These are phyloP conservation scores for Falco berigora DNA, from an alignment of 2,797 vertebrate genomes.

Conservation along the genomic window DNA sequence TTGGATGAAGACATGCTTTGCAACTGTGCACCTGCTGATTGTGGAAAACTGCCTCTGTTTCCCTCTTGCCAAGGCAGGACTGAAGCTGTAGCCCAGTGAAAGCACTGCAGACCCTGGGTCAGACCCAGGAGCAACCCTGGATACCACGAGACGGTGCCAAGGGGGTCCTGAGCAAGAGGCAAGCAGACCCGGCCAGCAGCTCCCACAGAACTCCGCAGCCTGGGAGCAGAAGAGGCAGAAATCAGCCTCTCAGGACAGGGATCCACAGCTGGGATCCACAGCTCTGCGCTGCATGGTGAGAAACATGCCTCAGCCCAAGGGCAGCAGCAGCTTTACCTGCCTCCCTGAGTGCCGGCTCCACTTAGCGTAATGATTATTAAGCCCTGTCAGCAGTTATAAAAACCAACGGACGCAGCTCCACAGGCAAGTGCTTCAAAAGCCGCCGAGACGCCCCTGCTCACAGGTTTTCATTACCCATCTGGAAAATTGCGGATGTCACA, in stretches of 20 bases:
- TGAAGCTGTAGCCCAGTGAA: neutral
- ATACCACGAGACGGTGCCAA: neutral
- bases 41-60: neutral
- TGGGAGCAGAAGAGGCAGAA: neutral
- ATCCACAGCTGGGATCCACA: fast-evolving
- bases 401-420: neutral
- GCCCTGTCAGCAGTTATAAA: constrained; percentile 27
- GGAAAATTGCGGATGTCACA: constrained; percentile 40
- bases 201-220: fast-evolving
- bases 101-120: fast-evolving
- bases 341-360: neutral
- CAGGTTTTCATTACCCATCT: neutral
- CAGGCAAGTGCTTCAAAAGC: neutral
- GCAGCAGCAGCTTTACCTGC: neutral
- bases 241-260: neutral
- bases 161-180: neutral
- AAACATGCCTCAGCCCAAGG: neutral
- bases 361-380: neutral
- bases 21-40: neutral
- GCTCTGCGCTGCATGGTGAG: neutral
- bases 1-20: neutral
- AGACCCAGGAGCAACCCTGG: neutral
- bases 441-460: neutral
- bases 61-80: neutral
- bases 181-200: neutral